Percentiles rank a stretch among this genome's conserved stretches.
These are phyloP conservation scores for Lasioglossum vierecki DNA, from an alignment of 2,888 invertebrate genomes.

Conservation along the genomic window DNA sequence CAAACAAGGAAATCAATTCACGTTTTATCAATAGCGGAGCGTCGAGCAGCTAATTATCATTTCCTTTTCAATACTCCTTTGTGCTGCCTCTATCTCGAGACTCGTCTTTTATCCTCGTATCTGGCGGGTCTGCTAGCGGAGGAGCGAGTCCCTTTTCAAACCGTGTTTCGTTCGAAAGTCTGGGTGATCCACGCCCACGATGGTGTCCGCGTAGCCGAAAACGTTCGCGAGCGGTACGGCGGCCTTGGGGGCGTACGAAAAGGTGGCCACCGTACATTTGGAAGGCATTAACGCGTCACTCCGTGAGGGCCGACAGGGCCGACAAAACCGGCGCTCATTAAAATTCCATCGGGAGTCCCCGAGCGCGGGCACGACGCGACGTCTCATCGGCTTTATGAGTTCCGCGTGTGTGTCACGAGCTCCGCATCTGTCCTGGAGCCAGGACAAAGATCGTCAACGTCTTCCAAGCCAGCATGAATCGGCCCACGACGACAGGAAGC, in stretches of 20 bases:
- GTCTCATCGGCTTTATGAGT: constrained; percentile 70
- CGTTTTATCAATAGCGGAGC: neutral
- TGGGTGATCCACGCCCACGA: constrained; percentile 5
- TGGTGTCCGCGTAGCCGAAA: neutral
- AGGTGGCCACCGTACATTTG: constrained; percentile 71
- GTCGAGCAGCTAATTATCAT: constrained; percentile 33
- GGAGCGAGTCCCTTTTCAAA: neutral
- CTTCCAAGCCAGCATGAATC: constrained; percentile 28
- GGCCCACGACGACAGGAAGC: constrained; percentile 44
- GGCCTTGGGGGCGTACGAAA: constrained; percentile 15
- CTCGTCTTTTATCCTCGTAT: constrained; percentile 3
- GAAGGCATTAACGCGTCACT: constrained; percentile 79
- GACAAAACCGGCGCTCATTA: constrained; percentile 79
- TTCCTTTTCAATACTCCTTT: constrained; percentile 16
- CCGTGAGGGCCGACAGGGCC: constrained; percentile 72
- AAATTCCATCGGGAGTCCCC: constrained; percentile 77
- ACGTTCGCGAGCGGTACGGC: neutral
- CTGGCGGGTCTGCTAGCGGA: neutral
- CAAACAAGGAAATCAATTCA: constrained; percentile 9
- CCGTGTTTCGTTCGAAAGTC: neutral
- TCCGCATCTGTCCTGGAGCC: constrained; percentile 51
- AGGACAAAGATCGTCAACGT: constrained; percentile 53
- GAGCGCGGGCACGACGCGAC: constrained; percentile 10
- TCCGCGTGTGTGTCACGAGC: constrained; percentile 70
- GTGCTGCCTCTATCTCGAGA: constrained; percentile 10